Conservation (phyloP, 1,140 invertebrate genomes). For the Mactra quadrangularis region DNA sequence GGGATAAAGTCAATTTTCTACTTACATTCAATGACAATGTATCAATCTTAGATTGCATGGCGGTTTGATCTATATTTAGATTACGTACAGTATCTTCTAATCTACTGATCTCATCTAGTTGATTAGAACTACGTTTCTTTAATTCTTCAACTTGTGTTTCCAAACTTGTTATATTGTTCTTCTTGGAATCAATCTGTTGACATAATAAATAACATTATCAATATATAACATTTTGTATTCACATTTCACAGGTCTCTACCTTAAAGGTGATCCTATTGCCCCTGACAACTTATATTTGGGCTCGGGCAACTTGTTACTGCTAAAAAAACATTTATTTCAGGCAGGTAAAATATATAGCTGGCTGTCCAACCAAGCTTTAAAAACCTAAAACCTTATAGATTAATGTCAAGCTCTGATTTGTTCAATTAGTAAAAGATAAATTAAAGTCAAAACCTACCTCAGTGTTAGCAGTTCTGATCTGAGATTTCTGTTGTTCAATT, state of each 20-base stretch:
- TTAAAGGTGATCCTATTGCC: background rate
- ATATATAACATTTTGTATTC: too few species aligned
- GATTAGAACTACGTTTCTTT: conserved; percentile 69
- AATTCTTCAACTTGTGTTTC: conserved; percentile 75
- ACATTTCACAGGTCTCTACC: too few species aligned
- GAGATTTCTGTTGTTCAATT: conserved; percentile 75
- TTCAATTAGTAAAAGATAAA: too few species aligned
- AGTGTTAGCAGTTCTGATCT: conserved; percentile 73
- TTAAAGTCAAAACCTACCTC: conserved; percentile 67
- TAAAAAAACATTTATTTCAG: background rate
- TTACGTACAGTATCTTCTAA: conserved; percentile 78
- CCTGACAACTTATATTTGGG: too few species aligned
- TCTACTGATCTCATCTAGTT: conserved; percentile 76
- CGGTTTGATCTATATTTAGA: conserved; percentile 75
- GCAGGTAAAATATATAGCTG: background rate
- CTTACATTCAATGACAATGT: conserved; percentile 80
- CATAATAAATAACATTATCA: too few species aligned
- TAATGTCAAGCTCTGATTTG: too few species aligned
- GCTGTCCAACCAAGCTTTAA: too few species aligned
- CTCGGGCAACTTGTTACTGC: too few species aligned
- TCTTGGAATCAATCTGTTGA: conserved; percentile 74
- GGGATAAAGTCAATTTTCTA: too few species aligned
- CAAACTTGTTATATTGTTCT: conserved; percentile 73
- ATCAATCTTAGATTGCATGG: conserved; percentile 76
- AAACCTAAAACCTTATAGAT: background rate